These are phyloP conservation scores for Xestia xanthographa DNA, from an alignment of 2,888 invertebrate species.

Conservation along the genomic window DNA sequence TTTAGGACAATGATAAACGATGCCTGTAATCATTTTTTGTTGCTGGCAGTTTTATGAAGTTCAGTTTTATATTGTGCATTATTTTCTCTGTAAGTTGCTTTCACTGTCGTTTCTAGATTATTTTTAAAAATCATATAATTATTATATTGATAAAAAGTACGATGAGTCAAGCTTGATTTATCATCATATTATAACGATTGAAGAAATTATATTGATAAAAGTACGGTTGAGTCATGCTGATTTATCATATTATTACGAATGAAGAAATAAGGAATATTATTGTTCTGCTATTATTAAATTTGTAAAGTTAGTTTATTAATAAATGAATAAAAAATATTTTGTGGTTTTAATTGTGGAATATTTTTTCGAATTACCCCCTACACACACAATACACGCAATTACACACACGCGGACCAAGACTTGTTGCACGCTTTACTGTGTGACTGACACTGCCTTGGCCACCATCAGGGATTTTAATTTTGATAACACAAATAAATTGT, in stretches of 20 bases:
- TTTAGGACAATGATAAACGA: conserved; percentile 75
- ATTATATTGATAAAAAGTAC: conserved; percentile 89
- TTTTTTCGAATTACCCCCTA: background rate
- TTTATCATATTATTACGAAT: conserved; percentile 89
- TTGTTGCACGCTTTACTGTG: background rate
- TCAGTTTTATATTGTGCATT: conserved; percentile 89
- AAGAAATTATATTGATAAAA: conserved; percentile 89
- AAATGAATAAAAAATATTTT: conserved; percentile 89
- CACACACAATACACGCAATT: background rate
- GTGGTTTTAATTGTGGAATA: conserved; percentile 77
- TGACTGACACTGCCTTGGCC: no score
- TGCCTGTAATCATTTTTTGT: conserved; percentile 79
- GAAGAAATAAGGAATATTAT: conserved; percentile 91
- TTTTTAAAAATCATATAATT: conserved; percentile 90
- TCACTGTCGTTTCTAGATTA: conserved; percentile 90
- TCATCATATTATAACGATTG: conserved; percentile 89
- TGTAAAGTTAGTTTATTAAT: conserved; percentile 91
- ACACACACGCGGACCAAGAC: background rate
- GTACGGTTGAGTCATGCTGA: conserved; percentile 89
- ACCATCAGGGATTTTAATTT: no score
- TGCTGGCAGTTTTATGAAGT: conserved; percentile 83
- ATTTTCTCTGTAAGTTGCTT: conserved; percentile 89
- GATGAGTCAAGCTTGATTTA: conserved; percentile 87
- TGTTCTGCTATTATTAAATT: conserved; percentile 91
- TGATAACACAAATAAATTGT: no score